phyloP scores from a whole-genome alignment of 2,888 invertebrate species.

The Tetranychus truncatus region DNA sequence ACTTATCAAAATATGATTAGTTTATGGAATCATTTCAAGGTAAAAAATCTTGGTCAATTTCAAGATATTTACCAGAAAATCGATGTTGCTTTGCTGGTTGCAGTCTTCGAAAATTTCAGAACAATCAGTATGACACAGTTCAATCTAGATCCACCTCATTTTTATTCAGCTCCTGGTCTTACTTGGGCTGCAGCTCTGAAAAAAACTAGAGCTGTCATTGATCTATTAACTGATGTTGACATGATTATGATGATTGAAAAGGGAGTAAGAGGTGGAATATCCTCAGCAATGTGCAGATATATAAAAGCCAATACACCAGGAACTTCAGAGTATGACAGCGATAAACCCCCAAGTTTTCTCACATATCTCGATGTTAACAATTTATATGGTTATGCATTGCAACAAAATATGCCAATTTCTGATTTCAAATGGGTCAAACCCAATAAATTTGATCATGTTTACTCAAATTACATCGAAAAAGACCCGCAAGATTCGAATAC shows the following conservation, averaged over 20 bases:
- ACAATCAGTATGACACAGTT: not conserved
- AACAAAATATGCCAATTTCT: conserved; percentile 15
- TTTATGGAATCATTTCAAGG: not conserved
- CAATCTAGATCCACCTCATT: not conserved
- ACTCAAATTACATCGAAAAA: too few relatives aligned
- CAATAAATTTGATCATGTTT: not conserved
- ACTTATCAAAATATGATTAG: not conserved
- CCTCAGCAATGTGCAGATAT: not conserved
- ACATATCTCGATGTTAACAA: conserved; percentile 21
- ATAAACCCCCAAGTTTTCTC: conserved; percentile 5
- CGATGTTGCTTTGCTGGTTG: not conserved
- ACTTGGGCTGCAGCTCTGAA: not conserved
- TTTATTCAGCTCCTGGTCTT: not conserved
- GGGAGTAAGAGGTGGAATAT: conserved; percentile 10
- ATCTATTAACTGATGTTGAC: not conserved
- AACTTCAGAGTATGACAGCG: not conserved
- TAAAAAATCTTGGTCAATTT: not conserved
- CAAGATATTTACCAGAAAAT: conserved; percentile 1
- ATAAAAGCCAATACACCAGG: conserved; percentile 12
- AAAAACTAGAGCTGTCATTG: not conserved
- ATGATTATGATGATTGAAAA: conserved; percentile 10
- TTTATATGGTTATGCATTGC: conserved; percentile 13
- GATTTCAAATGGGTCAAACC: conserved; percentile 16
- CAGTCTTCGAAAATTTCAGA: not conserved
- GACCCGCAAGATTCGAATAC: not conserved